Evolutionary conservation across 2,113 vertebrate genomes (phyloP).

Genomic region (Sakesphorus luctuosus): DNA sequence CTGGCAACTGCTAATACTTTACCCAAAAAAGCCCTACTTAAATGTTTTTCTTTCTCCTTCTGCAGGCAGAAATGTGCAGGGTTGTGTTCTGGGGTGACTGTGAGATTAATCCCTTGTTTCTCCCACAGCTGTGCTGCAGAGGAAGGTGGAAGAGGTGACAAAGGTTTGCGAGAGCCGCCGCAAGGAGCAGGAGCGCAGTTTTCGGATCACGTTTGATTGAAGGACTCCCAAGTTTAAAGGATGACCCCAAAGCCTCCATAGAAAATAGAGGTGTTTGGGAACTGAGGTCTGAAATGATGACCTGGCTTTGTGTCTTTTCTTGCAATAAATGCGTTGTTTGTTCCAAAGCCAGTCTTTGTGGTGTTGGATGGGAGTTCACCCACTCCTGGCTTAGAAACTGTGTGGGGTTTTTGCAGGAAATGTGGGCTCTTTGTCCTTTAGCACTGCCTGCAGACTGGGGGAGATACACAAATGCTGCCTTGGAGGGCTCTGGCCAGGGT

Average conservation of each 20-base stretch:
- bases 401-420: background rate
- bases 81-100: background rate
- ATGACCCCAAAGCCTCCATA: background rate
- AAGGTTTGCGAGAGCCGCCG: conserved; percentile 90
- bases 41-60: background rate
- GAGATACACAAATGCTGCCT: background rate
- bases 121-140: conserved; percentile 83
- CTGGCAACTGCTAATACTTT: background rate
- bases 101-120: background rate
- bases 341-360: background rate
- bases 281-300: background rate
- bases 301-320: background rate
- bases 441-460: background rate
- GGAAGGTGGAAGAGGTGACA: conserved; percentile 93
- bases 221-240: too few species aligned
- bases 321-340: background rate
- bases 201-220: conserved; percentile 86
- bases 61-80: background rate
- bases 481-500: background rate
- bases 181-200: conserved; percentile 94
- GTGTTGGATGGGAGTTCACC: background rate
- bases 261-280: background rate
- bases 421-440: rapidly evolving
- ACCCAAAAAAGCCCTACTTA: background rate
- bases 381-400: background rate